phyloP scores from a whole-genome alignment of 1,140 invertebrate species.

The Drosophila orosa region DNA sequence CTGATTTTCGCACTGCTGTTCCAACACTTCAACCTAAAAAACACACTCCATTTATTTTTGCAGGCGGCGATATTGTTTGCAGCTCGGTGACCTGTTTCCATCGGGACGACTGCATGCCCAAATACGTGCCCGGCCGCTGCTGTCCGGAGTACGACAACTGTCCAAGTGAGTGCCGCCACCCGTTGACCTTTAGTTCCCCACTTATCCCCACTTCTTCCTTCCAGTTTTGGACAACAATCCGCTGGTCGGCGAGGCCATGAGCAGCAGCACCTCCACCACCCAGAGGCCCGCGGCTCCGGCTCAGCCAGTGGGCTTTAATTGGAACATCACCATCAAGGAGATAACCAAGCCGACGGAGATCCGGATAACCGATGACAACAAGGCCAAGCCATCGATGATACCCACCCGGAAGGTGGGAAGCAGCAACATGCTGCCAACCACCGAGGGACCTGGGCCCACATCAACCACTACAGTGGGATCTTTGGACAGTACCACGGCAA shows the following conservation, averaged over 20 bases:
- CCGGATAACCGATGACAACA: constrained; percentile 82
- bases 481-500: constrained; percentile 6
- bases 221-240: constrained; percentile 72
- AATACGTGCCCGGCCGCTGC: constrained; percentile 88
- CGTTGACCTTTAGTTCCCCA: background rate
- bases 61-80: constrained; percentile 90
- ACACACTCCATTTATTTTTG: constrained; percentile 26
- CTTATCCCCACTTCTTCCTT: background rate
- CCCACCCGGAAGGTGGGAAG: constrained; percentile 52
- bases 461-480: background rate
- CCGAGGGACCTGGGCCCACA: constrained; percentile 34
- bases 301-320: constrained; percentile 65
- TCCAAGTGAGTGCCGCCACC: constrained; percentile 85
- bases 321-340: constrained; percentile 84
- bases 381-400: constrained; percentile 67
- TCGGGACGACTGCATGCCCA: constrained; percentile 89
- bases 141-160: constrained; percentile 92
- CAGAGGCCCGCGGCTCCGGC: constrained; percentile 42
- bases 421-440: constrained; percentile 17
- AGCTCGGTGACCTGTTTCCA: constrained; percentile 90
- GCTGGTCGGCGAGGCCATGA: constrained; percentile 41
- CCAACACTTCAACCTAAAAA: constrained; percentile 4
- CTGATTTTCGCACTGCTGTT: background rate
- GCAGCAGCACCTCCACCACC: constrained; percentile 34
- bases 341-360: constrained; percentile 83